These are phyloP conservation scores for Pedetes capensis DNA, from an alignment of 2,113 vertebrate species.

Conservation along the genomic window DNA sequence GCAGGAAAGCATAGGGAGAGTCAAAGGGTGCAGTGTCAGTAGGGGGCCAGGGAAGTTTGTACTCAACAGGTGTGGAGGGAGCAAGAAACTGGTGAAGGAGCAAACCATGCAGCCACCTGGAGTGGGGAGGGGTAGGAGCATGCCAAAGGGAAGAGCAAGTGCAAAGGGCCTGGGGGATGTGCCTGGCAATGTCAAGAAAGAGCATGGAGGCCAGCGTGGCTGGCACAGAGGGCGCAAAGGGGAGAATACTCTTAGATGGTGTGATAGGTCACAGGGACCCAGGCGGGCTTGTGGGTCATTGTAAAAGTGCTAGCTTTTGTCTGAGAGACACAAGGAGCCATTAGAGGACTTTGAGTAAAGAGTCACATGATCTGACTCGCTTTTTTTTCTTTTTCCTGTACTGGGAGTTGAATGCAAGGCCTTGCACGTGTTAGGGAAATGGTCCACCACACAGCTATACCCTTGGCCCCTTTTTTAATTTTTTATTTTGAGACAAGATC, in stretches of 20 bases:
- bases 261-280: background rate
- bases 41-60: no score
- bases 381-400: no score
- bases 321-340: background rate
- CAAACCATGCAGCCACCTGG: background rate
- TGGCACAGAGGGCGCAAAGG: background rate
- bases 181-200: background rate
- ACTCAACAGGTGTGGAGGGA: background rate
- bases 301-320: background rate
- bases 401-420: no score
- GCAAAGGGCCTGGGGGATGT: no score
- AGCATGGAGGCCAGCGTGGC: background rate
- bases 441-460: no score
- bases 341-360: no score
- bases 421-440: no score
- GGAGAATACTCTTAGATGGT: background rate
- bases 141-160: background rate
- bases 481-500: no score
- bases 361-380: no score
- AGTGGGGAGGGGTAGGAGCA: fast-evolving
- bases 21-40: no score
- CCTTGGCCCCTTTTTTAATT: no score
- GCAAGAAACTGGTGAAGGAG: background rate
- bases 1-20: background rate
- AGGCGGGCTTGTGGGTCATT: background rate